A percentile compares a stretch with the other conserved stretches of the same genome.
These are phyloP conservation scores for Ophonus ardosiacus DNA, from an alignment of 2,888 invertebrate species.

Conservation along the genomic window DNA sequence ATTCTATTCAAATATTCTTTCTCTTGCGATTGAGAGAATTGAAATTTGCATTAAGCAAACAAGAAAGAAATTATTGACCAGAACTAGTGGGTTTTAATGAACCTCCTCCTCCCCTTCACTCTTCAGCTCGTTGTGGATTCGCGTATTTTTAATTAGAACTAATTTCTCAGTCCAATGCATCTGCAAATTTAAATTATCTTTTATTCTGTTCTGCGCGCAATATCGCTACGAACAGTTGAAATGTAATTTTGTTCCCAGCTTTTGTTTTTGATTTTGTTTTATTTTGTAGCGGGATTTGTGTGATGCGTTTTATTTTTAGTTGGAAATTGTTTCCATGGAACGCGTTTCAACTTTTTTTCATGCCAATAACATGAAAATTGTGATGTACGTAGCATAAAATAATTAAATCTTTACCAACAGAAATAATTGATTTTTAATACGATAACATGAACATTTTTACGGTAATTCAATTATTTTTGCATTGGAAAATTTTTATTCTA, in stretches of 20 bases:
- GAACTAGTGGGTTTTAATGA: conserved; percentile 7
- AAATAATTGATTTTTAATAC: neutral
- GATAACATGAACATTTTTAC: neutral
- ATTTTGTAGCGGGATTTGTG: conserved; percentile 32
- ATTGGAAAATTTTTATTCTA: neutral
- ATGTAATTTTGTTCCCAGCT: conserved; percentile 42
- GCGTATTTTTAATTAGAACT: conserved; percentile 58
- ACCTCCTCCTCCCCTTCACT: neutral
- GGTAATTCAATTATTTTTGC: neutral
- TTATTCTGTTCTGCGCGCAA: conserved; percentile 40
- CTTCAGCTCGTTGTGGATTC: neutral
- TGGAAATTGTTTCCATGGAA: conserved; percentile 17
- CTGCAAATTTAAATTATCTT: conserved; percentile 63
- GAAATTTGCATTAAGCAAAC: conserved; percentile 24
- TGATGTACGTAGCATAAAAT: neutral
- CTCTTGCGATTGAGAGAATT: neutral
- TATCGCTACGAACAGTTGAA: conserved; percentile 38
- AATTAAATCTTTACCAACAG: neutral
- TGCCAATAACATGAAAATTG: conserved; percentile 23
- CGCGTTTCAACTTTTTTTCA: neutral
- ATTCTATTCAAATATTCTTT: no score
- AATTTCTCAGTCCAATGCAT: conserved; percentile 61
- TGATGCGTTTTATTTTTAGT: conserved; percentile 30
- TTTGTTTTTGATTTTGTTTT: conserved; percentile 39
- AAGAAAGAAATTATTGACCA: conserved; percentile 22